A percentile compares a stretch with the other conserved stretches of the same genome.
phyloP scores from a whole-genome alignment of 2,888 invertebrate genomes.

The Drosophila paucipuncta region DNA sequence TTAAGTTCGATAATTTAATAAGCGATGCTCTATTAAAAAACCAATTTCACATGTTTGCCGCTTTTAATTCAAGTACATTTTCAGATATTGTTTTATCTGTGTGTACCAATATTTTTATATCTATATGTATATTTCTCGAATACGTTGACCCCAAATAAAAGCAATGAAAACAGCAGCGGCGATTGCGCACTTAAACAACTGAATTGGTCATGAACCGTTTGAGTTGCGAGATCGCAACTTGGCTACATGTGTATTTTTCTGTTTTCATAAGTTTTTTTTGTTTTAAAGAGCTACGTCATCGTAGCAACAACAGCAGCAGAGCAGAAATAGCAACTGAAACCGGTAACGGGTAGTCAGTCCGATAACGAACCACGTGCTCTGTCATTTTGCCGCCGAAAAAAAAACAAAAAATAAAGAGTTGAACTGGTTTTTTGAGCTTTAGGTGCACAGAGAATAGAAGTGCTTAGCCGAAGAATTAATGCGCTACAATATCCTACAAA shows the following conservation, averaged over 20 bases:
- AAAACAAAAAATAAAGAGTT: slow-evolving; percentile 28
- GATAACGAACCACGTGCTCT: slow-evolving; percentile 64
- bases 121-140: slow-evolving; percentile 22
- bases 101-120: neutral
- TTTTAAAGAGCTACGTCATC: slow-evolving; percentile 66
- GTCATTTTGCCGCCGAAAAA: slow-evolving; percentile 67
- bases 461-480: neutral
- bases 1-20: slow-evolving; percentile 68
- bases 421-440: slow-evolving; percentile 60
- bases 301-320: slow-evolving; percentile 31
- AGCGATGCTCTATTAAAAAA: slow-evolving; percentile 36
- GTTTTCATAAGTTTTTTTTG: neutral
- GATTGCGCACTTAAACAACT: slow-evolving; percentile 59
- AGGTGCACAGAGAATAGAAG: neutral
- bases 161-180: slow-evolving; percentile 2
- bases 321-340: slow-evolving; percentile 44
- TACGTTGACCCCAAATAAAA: slow-evolving; percentile 63
- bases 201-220: slow-evolving; percentile 72
- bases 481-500: neutral
- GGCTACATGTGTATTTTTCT: slow-evolving; percentile 53
- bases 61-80: slow-evolving; percentile 22
- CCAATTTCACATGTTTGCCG: slow-evolving; percentile 7
- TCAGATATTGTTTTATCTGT: slow-evolving; percentile 16
- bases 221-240: slow-evolving; percentile 40
- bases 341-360: slow-evolving; percentile 47